phyloP scores from a whole-genome alignment of 1,140 invertebrate species.

The Bilobella aurantiaca region DNA sequence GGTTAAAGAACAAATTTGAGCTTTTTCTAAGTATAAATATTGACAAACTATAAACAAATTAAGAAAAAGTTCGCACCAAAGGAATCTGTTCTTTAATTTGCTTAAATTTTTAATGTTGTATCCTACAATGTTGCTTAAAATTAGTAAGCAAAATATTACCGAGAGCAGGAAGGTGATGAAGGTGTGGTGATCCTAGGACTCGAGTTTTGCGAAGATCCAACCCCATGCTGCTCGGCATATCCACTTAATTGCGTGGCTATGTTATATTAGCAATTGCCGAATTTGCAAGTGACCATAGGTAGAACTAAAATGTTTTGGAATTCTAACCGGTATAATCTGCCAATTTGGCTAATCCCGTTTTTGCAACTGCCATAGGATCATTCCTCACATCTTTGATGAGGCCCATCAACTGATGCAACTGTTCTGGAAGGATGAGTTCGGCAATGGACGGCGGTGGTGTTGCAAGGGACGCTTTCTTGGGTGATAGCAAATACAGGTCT shows the following conservation, averaged over 20 bases:
- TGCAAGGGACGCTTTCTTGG: conserved; percentile 4
- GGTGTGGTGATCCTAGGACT: background rate
- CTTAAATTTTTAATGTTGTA: too few species aligned
- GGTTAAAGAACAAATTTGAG: too few species aligned
- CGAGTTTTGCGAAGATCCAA: background rate
- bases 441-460: conserved; percentile 8
- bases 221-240: background rate
- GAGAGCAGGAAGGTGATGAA: background rate
- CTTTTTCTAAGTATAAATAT: too few species aligned
- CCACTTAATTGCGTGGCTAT: background rate
- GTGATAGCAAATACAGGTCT: conserved; percentile 59
- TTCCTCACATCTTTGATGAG: conserved; percentile 29
- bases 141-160: too few species aligned
- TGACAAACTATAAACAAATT: too few species aligned
- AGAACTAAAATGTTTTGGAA: too few species aligned
- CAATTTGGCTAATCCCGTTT: conserved; percentile 25
- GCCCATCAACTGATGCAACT: conserved; percentile 14
- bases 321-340: conserved; percentile 17
- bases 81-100: too few species aligned
- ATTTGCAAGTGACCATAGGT: too few species aligned
- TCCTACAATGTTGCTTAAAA: background rate
- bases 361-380: conserved; percentile 22
- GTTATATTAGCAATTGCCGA: too few species aligned
- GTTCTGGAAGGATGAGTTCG: conserved; percentile 24
- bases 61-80: too few species aligned